Evolutionary conservation across 2,113 vertebrate species (phyloP).

Genomic region (Hippocampus guttulatus): DNA sequence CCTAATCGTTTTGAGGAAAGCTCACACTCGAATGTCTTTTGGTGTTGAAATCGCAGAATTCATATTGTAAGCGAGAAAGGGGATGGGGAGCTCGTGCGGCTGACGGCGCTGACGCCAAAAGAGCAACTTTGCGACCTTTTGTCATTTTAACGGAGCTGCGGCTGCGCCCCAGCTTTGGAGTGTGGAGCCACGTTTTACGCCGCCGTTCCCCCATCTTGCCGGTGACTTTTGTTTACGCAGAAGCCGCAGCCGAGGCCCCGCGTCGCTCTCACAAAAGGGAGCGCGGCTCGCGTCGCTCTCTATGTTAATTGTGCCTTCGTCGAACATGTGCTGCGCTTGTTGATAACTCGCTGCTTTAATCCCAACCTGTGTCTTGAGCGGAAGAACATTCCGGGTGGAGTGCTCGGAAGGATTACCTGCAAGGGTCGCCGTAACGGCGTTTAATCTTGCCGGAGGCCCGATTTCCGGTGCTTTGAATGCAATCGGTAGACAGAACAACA

Average conservation of each 20-base stretch:
- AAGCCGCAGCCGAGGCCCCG: slow-evolving; percentile 24
- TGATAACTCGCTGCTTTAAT: slow-evolving; percentile 64
- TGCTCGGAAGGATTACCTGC: slow-evolving; percentile 56
- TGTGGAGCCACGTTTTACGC: slow-evolving; percentile 37
- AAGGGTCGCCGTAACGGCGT: slow-evolving; percentile 62
- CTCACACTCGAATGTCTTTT: slow-evolving; percentile 44
- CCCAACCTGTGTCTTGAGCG: slow-evolving; percentile 51
- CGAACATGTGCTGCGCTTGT: slow-evolving; percentile 39
- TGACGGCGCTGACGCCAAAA: slow-evolving; percentile 37
- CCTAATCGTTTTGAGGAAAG: slow-evolving; percentile 25
- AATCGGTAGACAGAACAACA: slow-evolving; percentile 23
- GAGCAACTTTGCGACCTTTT: slow-evolving; percentile 52
- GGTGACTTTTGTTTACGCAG: slow-evolving; percentile 62
- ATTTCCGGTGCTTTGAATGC: slow-evolving; percentile 37
- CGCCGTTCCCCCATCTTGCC: slow-evolving; percentile 13
- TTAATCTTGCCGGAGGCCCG: slow-evolving; percentile 55
- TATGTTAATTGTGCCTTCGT: slow-evolving; percentile 61
- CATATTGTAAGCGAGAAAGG: slow-evolving; percentile 41
- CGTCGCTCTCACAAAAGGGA: slow-evolving; percentile 50
- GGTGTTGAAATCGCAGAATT: slow-evolving; percentile 10
- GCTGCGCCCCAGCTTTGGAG: slow-evolving; percentile 19
- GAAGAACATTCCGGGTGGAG: slow-evolving; percentile 36
- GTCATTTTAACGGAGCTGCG: slow-evolving; percentile 50
- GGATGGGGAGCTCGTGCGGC: slow-evolving; percentile 42
- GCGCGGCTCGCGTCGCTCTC: slow-evolving; percentile 48